These are phyloP conservation scores for Alosa sapidissima DNA, from an alignment of 2,797 vertebrate species.

Conservation along the genomic window DNA sequence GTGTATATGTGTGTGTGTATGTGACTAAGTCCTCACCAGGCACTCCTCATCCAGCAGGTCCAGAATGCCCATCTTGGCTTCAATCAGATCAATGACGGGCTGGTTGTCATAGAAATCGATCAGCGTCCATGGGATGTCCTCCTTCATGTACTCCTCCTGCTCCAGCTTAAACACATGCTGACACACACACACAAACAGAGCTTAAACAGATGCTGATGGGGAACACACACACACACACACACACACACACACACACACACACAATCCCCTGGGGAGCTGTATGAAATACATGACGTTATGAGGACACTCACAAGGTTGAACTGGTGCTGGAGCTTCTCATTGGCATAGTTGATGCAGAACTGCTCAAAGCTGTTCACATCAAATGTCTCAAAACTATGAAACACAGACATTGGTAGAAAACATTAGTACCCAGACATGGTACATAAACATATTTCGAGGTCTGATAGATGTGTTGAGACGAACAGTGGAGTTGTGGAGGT, in stretches of 20 bases:
- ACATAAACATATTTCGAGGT: no score
- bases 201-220: slow-evolving; percentile 92
- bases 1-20: neutral
- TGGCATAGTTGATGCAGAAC: slow-evolving; percentile 99
- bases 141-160: slow-evolving; percentile 99
- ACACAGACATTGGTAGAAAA: neutral
- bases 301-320: slow-evolving; percentile 89
- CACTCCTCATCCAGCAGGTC: slow-evolving; percentile 97
- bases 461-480: no score
- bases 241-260: neutral
- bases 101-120: slow-evolving; percentile 99
- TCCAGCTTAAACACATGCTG: slow-evolving; percentile 99
- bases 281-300: neutral
- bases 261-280: no score
- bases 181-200: slow-evolving; percentile 56
- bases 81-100: slow-evolving; percentile 94
- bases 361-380: slow-evolving; percentile 98
- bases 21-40: slow-evolving; percentile 75
- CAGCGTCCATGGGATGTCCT: slow-evolving; percentile 95
- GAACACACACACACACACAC: slow-evolving; percentile 1
- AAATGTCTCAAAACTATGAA: slow-evolving; percentile 95
- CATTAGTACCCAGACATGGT: neutral
- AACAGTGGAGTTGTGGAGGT: no score
- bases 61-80: slow-evolving; percentile 96
- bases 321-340: slow-evolving; percentile 97